These are phyloP conservation scores for Dasyprocta punctata DNA, from an alignment of 2,113 vertebrate species.

Conservation along the genomic window DNA sequence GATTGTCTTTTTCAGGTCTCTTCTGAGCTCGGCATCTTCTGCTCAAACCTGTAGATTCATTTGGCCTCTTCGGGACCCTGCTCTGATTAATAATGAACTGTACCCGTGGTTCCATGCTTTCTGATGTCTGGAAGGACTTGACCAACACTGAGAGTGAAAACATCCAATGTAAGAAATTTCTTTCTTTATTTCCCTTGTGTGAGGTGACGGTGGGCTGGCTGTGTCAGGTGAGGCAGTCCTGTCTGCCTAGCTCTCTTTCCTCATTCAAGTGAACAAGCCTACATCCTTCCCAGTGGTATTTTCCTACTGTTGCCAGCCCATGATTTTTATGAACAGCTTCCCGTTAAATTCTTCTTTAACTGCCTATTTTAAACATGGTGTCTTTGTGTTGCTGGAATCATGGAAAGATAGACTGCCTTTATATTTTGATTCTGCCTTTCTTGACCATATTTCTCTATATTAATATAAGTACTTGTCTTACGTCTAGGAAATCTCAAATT, in stretches of 20 bases:
- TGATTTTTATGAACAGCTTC: background rate
- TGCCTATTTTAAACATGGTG: background rate
- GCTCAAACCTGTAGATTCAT: background rate
- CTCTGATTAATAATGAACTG: background rate
- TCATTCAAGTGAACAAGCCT: background rate
- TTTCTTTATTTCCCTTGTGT: background rate
- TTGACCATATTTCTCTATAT: slow-evolving; percentile 7
- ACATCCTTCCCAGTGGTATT: background rate
- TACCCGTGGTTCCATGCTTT: background rate
- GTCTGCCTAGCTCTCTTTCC: background rate
- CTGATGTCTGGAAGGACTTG: background rate
- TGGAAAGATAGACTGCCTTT: background rate
- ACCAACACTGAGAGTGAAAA: background rate
- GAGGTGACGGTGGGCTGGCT: background rate
- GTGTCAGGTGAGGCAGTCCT: background rate
- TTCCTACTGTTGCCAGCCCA: background rate
- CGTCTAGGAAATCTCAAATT: background rate
- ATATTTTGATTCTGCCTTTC: background rate
- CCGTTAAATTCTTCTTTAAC: background rate
- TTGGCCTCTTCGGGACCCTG: background rate
- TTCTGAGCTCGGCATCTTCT: background rate
- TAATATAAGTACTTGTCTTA: background rate
- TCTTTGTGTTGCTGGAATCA: background rate
- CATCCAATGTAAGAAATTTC: background rate
- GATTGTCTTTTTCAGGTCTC: background rate